These are phyloP conservation scores for Drosophila longiperda DNA, from an alignment of 2,888 invertebrate genomes.

Conservation along the genomic window DNA sequence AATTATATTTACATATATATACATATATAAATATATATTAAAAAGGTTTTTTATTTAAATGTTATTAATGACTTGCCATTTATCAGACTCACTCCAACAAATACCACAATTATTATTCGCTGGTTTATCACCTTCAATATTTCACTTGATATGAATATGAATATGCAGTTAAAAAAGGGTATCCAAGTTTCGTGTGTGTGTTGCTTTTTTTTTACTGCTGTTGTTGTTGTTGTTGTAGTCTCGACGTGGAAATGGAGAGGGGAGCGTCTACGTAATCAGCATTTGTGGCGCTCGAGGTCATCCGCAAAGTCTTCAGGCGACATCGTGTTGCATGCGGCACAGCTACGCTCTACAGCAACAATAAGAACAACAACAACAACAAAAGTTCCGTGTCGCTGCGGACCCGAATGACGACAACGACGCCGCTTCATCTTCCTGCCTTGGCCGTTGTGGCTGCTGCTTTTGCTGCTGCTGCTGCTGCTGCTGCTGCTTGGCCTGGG, in stretches of 20 bases:
- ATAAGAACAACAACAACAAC: conserved; percentile 26
- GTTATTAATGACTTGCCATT: conserved; percentile 1
- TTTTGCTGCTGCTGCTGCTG: conserved; percentile 33
- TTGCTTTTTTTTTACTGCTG: conserved; percentile 1
- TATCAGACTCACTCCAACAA: not conserved
- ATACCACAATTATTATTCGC: not conserved
- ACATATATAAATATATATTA: too few relatives aligned
- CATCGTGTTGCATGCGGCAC: conserved; percentile 74
- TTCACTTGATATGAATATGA: not conserved
- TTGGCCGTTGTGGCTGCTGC: conserved; percentile 32
- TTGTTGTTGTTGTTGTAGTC: not conserved
- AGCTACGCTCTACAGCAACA: conserved; percentile 55
- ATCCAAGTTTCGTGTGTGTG: conserved; percentile 18
- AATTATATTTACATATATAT: not conserved
- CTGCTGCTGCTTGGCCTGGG: conserved; percentile 49
- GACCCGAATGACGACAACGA: conserved; percentile 47
- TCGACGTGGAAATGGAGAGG: conserved; percentile 54
- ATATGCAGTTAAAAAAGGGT: conserved; percentile 24
- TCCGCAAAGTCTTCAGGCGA: conserved; percentile 73
- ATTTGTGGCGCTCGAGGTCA: conserved; percentile 81
- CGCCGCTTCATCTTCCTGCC: conserved; percentile 72
- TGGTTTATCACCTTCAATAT: not conserved
- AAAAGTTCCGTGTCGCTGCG: conserved; percentile 66
- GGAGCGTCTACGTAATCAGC: conserved; percentile 77
- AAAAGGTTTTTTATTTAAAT: not conserved